phyloP scores from a whole-genome alignment of 2,113 vertebrate genomes.

The Pardalotus punctatus region DNA sequence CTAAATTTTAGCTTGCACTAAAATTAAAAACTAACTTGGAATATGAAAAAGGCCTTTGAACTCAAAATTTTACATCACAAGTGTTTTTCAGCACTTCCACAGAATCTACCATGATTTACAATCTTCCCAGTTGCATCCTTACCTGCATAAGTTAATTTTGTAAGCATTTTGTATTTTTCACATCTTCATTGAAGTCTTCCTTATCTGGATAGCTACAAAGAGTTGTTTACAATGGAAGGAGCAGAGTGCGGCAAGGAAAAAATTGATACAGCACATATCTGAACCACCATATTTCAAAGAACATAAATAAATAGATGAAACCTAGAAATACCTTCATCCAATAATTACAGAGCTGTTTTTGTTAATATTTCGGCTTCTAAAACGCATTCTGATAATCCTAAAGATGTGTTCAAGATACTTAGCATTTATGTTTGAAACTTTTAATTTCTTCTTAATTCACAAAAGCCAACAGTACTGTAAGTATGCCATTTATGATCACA shows the following conservation, averaged over 20 bases:
- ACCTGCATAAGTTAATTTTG: not conserved
- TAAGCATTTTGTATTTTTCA: not conserved
- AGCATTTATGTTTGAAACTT: not conserved
- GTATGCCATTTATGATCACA: not conserved
- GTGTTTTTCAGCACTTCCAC: not conserved
- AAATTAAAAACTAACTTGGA: not conserved
- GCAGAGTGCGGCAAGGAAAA: not conserved
- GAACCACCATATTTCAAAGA: not conserved
- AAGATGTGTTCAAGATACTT: not conserved
- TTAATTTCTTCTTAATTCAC: not conserved
- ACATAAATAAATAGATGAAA: not conserved
- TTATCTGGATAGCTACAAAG: not conserved
- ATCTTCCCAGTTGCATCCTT: not conserved
- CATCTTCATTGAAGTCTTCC: not conserved
- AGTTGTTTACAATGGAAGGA: not conserved
- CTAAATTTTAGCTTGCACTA: not conserved
- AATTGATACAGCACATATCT: not conserved
- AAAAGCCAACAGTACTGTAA: not conserved
- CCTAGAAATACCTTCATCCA: not conserved
- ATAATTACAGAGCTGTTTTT: not conserved
- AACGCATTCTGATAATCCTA: not conserved
- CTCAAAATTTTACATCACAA: not conserved
- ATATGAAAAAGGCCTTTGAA: not conserved
- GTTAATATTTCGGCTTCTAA: not conserved
- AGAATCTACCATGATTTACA: not conserved